Evolutionary conservation across 2,113 vertebrate species (phyloP).

Genomic region (Gambusia holbrooki): DNA sequence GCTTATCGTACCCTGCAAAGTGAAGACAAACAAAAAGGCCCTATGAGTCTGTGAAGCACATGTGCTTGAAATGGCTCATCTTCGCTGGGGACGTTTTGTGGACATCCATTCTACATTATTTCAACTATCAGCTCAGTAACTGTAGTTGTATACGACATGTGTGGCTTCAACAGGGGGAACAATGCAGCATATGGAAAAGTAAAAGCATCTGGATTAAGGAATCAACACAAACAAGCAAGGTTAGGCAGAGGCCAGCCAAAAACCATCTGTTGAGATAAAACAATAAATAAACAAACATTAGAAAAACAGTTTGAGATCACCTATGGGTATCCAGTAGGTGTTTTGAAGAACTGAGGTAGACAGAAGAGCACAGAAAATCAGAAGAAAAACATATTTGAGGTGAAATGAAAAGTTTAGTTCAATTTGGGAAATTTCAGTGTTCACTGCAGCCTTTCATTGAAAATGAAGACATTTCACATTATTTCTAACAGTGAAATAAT

Average conservation of each 20-base stretch:
- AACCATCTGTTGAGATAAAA: slow-evolving; percentile 67
- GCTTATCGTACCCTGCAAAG: slow-evolving; percentile 90
- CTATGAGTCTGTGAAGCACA: background rate
- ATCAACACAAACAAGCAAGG: slow-evolving; percentile 56
- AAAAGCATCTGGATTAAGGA: slow-evolving; percentile 60
- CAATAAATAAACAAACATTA: slow-evolving; percentile 64
- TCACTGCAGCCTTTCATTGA: slow-evolving; percentile 9
- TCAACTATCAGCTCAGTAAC: slow-evolving; percentile 62
- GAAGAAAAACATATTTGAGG: slow-evolving; percentile 22
- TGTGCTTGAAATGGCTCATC: background rate
- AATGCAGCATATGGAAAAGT: slow-evolving; percentile 46
- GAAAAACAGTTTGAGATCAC: slow-evolving; percentile 72
- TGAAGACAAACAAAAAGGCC: slow-evolving; percentile 31
- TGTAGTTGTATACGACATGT: slow-evolving; percentile 56
- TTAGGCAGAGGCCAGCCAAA: slow-evolving; percentile 74
- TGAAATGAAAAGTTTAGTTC: slow-evolving; percentile 29
- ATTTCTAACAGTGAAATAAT: slow-evolving; percentile 18
- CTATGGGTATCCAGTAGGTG: slow-evolving; percentile 77
- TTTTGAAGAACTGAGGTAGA: slow-evolving; percentile 54
- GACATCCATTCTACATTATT: slow-evolving; percentile 28
- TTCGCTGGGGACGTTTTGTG: background rate
- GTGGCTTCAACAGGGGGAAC: slow-evolving; percentile 25
- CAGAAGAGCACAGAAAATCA: slow-evolving; percentile 56
- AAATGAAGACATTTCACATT: background rate
- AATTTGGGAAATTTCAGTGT: slow-evolving; percentile 15